Conservation (phyloP, 2,113 vertebrate genomes). For the Dromaius novaehollandiae region DNA sequence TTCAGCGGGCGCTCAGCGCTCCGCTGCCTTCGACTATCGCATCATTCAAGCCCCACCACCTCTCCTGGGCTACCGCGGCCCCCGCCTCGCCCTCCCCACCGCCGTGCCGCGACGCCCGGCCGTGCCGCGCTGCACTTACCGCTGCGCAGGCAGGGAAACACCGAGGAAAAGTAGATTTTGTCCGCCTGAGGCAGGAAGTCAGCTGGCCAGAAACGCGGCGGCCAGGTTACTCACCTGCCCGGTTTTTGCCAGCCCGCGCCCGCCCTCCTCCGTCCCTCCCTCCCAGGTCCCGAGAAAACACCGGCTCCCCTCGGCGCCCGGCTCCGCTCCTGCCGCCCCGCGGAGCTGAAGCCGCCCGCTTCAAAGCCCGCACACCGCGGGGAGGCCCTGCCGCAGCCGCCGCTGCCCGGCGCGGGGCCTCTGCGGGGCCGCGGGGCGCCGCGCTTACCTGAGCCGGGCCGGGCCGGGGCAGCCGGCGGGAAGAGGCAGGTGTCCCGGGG, state of each 20-base stretch:
- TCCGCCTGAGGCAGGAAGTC: no score
- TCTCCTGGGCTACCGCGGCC: accelerated
- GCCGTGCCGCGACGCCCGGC: accelerated
- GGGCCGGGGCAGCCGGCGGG: background rate
- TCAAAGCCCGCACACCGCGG: no score
- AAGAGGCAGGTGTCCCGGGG: slow-evolving; percentile 31
- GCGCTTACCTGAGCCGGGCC: background rate
- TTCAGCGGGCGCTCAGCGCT: accelerated
- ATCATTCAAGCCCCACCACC: accelerated
- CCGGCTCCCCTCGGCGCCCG: no score
- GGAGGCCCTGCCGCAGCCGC: background rate
- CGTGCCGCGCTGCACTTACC: background rate
- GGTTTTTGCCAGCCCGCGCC: background rate
- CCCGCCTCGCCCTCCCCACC: background rate
- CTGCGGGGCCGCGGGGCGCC: background rate
- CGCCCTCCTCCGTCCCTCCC: background rate
- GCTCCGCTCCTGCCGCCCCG: no score
- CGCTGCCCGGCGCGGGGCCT: background rate
- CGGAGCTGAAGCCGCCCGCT: no score
- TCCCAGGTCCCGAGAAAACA: no score
- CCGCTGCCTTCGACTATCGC: accelerated
- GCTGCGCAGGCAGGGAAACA: accelerated
- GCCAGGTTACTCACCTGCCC: accelerated
- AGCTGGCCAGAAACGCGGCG: no score
- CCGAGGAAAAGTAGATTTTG: no score